Conservation (phyloP, 2,888 invertebrate genomes). For the Thysanoteuthis rhombus region DNA sequence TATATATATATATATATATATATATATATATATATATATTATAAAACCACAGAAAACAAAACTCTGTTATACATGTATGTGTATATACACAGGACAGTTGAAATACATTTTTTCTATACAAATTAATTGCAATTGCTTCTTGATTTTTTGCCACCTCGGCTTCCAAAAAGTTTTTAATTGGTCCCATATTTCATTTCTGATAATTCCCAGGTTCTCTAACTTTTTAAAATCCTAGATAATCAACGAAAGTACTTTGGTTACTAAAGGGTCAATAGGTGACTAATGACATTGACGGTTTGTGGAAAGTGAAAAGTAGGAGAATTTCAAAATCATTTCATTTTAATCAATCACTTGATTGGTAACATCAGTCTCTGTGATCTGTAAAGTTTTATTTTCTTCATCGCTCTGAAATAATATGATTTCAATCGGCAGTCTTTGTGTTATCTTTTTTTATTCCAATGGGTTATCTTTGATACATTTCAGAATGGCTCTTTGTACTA, state of each 20-base stretch:
- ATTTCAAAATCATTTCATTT: neutral
- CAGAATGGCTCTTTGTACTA: neutral
- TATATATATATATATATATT: neutral
- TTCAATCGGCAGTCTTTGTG: neutral
- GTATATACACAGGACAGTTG: too few species aligned
- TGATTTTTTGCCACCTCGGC: too few species aligned
- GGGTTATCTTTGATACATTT: neutral
- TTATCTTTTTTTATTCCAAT: neutral
- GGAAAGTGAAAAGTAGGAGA: neutral
- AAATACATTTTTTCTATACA: too few species aligned
- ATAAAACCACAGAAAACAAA: too few species aligned
- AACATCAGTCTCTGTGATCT: neutral
- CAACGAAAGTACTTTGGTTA: too few species aligned
- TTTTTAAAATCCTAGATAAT: too few species aligned
- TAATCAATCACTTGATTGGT: neutral
- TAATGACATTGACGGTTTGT: neutral
- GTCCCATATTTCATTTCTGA: too few species aligned
- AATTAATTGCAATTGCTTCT: too few species aligned
- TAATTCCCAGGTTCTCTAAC: too few species aligned
- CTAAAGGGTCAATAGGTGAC: neutral
- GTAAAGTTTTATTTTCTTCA: neutral
- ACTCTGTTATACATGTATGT: too few species aligned
- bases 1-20: constrained; percentile 18
- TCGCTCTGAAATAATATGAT: neutral
- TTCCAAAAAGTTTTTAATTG: too few species aligned